These are phyloP conservation scores for Caenorhabditis sp. DNA, from an alignment of 2,888 invertebrate species.

Conservation along the genomic window DNA sequence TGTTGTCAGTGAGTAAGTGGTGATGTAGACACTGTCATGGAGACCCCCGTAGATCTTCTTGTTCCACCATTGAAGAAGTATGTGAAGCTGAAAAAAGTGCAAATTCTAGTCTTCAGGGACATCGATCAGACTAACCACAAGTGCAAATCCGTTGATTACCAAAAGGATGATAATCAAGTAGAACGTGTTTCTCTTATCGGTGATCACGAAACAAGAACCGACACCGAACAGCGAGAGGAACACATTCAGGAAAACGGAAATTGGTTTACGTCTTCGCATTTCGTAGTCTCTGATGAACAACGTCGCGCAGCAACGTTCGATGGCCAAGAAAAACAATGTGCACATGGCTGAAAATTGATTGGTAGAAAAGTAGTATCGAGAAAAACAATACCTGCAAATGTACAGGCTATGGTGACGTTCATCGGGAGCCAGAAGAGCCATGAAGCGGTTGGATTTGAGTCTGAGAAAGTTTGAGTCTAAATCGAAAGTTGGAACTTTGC, in stretches of 20 bases:
- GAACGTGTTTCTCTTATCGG: conserved; percentile 18
- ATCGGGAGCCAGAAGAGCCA: conserved; percentile 37
- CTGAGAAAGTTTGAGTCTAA: neutral
- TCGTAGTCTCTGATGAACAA: conserved; percentile 39
- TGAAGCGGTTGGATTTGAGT: conserved; percentile 19
- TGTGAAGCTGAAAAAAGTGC: conserved; percentile 25
- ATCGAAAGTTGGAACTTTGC: neutral
- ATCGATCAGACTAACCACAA: neutral
- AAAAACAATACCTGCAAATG: conserved; percentile 35
- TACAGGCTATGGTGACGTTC: conserved; percentile 31
- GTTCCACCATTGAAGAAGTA: conserved; percentile 31
- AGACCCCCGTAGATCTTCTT: conserved; percentile 33
- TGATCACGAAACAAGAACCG: conserved; percentile 30
- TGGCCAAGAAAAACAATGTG: conserved; percentile 45
- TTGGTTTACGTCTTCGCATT: conserved; percentile 4
- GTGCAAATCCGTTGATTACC: conserved; percentile 38
- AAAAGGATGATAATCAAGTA: conserved; percentile 34
- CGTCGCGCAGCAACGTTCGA: conserved; percentile 49
- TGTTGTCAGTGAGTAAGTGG: conserved; percentile 39
- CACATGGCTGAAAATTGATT: conserved; percentile 43
- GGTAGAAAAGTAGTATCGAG: too few relatives aligned
- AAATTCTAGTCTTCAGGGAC: too few relatives aligned
- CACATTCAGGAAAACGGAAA: conserved; percentile 39
- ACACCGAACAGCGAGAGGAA: conserved; percentile 27
- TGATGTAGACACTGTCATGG: conserved; percentile 25